Percentiles rank a stretch among this genome's conserved stretches.
Conservation (phyloP, 2,113 vertebrate species). For the Coracopsis vasa region DNA sequence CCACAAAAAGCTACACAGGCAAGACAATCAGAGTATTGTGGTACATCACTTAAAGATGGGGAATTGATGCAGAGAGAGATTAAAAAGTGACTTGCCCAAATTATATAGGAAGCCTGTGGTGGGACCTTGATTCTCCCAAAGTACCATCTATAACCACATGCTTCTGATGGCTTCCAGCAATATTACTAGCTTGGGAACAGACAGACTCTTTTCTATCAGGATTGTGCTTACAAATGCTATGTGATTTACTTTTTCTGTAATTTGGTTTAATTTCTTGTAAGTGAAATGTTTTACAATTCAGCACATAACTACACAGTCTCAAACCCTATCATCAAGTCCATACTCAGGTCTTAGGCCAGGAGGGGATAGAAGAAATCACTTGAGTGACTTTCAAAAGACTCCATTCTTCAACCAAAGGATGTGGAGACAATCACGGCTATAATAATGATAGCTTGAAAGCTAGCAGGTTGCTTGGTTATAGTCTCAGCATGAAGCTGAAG, state of each 20-base stretch:
- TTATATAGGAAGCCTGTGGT: conserved; percentile 32
- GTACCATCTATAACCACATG: neutral
- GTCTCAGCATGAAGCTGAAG: neutral
- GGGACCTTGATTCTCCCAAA: neutral
- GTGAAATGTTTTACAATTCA: neutral
- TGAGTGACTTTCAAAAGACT: neutral
- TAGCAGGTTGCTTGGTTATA: neutral
- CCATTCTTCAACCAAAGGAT: neutral
- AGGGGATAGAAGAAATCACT: neutral
- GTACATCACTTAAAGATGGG: neutral
- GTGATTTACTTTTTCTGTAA: conserved; percentile 3
- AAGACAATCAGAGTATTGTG: conserved; percentile 1
- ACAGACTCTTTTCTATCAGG: neutral
- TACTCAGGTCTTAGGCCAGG: neutral
- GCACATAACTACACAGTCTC: neutral
- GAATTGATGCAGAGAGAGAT: neutral
- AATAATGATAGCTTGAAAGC: neutral
- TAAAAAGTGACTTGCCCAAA: conserved; percentile 7
- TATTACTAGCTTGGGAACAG: neutral
- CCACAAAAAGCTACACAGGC: conserved; percentile 13
- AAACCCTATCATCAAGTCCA: neutral
- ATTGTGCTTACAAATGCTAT: neutral
- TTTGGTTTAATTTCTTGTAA: neutral
- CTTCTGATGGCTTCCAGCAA: neutral
- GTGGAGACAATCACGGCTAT: neutral